phyloP scores from a whole-genome alignment of 2,113 vertebrate species.

The Rhipidura dahli region DNA sequence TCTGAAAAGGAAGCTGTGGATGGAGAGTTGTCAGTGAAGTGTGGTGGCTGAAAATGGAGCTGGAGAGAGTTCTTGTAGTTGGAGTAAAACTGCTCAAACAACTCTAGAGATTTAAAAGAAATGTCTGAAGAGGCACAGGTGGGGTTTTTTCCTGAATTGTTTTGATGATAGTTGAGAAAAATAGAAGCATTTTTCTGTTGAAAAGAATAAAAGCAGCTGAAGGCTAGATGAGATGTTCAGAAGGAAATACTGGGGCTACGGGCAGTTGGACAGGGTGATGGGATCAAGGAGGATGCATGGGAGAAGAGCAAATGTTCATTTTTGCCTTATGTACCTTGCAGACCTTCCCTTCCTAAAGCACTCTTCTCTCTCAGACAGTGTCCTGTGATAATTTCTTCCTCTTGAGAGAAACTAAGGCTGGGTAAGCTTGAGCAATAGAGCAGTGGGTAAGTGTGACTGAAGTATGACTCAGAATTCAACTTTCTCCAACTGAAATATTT shows the following conservation, averaged over 20 bases:
- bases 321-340: background rate
- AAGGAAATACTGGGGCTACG: accelerated
- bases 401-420: background rate
- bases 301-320: background rate
- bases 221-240: background rate
- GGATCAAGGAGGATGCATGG: background rate
- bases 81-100: background rate
- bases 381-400: background rate
- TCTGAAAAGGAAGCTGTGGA: background rate
- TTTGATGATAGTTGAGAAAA: background rate
- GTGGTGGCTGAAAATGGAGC: background rate
- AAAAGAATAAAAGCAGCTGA: background rate
- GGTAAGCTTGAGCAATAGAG: background rate
- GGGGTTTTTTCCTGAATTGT: accelerated
- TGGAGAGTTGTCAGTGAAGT: background rate
- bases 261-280: background rate
- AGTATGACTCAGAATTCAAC: background rate
- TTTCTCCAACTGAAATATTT: background rate
- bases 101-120: background rate
- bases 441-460: background rate
- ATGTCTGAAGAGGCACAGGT: background rate
- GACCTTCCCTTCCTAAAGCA: background rate
- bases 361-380: background rate
- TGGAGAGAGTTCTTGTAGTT: background rate
- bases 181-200: background rate